Evolutionary conservation across 2,888 invertebrate genomes (phyloP), one percentile per base, ranked within the genome.

Genomic region (Pachycephus smyrnensis): DNA sequence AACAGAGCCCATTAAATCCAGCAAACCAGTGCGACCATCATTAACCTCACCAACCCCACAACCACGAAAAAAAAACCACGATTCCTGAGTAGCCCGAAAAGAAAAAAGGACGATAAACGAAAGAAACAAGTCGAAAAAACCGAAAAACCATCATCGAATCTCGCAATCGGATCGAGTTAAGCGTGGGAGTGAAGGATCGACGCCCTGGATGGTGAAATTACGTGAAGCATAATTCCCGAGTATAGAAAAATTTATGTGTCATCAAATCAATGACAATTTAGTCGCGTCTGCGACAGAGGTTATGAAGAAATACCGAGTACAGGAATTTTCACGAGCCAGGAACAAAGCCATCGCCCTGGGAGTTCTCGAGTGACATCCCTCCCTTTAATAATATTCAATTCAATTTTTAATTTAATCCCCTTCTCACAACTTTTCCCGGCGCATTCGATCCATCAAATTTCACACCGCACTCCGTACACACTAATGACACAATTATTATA

Each of bases 401-500:
- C 30, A 74, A 33, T 23, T n/a, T 73, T 33, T n/a, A n/a, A n/a
- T n/a, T 74, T 12, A 71, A 71, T 32, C 23, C 30, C 31, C 33
- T 30, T 32, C 71, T 15, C 23, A 40, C 89, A 89, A 55, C 9
- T 55, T 55, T 6, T 23, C 55, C 23, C 23, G 2, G 55, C 23
- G 23, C 1, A 23, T 55, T 55, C 23, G 15, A 55, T 23, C 55
- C 55, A 55, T 55, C 1, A 23, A 55, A 55, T 23, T 55, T 55
- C 55, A 55, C 55, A 55, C 23, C 2, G 55, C 55, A 55, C 55
- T 23, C 55, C 23, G 2, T 23, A 23, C 9, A 55, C 23, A 55
- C 23, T 23, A 55, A 55, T 55, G 23, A 55, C 55, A 55, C 55
- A 55, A 55, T 55, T 55, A 23, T 55, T 92, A 95, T 96, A 93